Evolutionary conservation across 2,888 invertebrate species (phyloP).

Genomic region (Lasioglossum zephyrum): DNA sequence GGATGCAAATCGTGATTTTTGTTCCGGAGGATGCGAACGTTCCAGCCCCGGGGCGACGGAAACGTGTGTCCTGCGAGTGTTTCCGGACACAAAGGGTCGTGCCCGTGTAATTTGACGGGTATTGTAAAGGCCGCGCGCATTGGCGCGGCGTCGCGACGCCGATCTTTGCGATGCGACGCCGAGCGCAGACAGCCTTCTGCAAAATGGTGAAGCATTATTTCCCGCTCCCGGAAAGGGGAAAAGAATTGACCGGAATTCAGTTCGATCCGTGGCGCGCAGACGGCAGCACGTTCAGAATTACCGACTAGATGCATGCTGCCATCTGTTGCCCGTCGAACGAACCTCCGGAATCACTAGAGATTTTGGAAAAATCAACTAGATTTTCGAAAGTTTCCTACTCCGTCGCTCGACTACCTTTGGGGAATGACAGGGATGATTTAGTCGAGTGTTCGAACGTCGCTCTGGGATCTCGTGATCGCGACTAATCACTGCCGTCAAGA

Average conservation of each 20-base stretch:
- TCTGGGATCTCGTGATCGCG: neutral
- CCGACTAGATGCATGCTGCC: conserved; percentile 80
- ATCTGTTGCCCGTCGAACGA: conserved; percentile 71
- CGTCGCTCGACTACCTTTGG: rapidly evolving
- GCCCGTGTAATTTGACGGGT: conserved; percentile 34
- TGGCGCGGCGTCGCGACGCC: conserved; percentile 17
- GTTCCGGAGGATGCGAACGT: conserved; percentile 24
- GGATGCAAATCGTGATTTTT: conserved; percentile 58
- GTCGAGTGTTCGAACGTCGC: too few species aligned
- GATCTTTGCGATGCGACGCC: conserved; percentile 31
- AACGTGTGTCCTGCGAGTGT: conserved; percentile 28
- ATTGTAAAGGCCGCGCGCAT: conserved; percentile 29
- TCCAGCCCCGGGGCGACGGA: neutral
- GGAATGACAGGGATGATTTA: rapidly evolving
- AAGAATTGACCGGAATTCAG: conserved; percentile 74
- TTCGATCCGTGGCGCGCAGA: conserved; percentile 73
- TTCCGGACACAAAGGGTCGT: conserved; percentile 25
- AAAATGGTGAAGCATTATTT: conserved; percentile 50
- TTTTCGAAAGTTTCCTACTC: neutral
- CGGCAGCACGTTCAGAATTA: conserved; percentile 82
- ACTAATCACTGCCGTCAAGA: neutral
- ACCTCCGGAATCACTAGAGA: conserved; percentile 40
- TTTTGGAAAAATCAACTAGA: conserved; percentile 39
- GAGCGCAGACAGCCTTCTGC: conserved; percentile 11
- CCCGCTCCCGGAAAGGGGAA: conserved; percentile 32